Base-by-base conservation (phyloP, 2,888 invertebrate species). In the Leptothorax acervorum region DNA sequence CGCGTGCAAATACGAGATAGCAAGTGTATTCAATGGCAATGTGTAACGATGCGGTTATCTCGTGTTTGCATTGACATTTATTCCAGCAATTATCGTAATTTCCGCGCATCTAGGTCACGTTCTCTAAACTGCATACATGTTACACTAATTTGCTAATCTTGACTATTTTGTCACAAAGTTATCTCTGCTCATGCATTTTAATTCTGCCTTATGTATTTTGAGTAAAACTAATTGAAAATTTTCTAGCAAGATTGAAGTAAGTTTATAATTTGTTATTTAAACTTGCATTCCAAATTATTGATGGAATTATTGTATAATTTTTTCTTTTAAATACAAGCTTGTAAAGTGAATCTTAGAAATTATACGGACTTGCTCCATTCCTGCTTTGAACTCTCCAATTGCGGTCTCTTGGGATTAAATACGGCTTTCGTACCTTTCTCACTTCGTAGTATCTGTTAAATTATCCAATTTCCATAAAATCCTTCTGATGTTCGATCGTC, bases 391-490 rank as follows among this genome's bases (percentile, higher is more conserved):
- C 15, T 48, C 18, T 51, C 6, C 5, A 48, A 31, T 48, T 15
- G 9, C 4, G 11, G 23, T 57, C 1, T 62, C 48, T 1, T 31
- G 15, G 2, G 4, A 35, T 48, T 39, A 55, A 65, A 65, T 35
- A 15, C 39, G n/a, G 9, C n/a, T 51, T 70, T 53, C 70, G 62
- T 73, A 89, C 88, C 86, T 78, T 74, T 83, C 35, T 82, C 60
- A 63, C 71, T 18, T 35, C 48, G 42, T 42, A 9, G 62, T 23
- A 45, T 28, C 78, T 51, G 28, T 73, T 76, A 85, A 87, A 86
- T 83, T 83, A 68, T 68, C 51, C 83, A 76, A 63, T 55, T 66
- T 78, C 53, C 79, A 48, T 12, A 42, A 66, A 76, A 71, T 55
- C 23, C 18, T 31, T 70, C 12, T 8, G 23, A 45, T 9, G 23